Base-by-base conservation (phyloP, 2,888 invertebrate genomes). In the Cecidostiba fungosa region DNA sequence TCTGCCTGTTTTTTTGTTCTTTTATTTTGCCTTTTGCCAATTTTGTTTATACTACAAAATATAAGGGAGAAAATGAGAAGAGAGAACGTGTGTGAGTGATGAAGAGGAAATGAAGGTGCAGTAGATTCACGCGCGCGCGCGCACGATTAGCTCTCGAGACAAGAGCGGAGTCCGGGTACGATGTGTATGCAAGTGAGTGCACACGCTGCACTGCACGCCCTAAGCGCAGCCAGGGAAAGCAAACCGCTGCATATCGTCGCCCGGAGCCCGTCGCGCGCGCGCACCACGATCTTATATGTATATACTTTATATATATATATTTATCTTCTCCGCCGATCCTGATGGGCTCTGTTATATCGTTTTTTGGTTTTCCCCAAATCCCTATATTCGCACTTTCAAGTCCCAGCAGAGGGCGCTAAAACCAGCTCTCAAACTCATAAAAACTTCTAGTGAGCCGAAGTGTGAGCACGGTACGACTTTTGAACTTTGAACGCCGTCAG, bases 121-220 rank as follows among this genome's bases (percentile, higher is more conserved):
- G 50, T 50, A 50, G 6, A 50, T 50, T 50, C 50, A 19, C 50
- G 16, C 50, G n/a, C n/a, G n/a, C 47, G 47, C 47, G 50, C 4
- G 50, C 50, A 19, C 50, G 50, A 50, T 19, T 50, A 50, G 50
- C 50, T 50, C 50, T 50, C 50, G 50, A 50, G 50, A 50, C 50
- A 16, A 19, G 19, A 50, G 6, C 16, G 10, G 50, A 19, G 50
- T 50, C 50, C 23, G 54, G 54, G n/a, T 59, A 59, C 6, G 54
- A 59, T n/a, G 54, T 59, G 54, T 59, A n/a, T n/a, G 54, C 54
- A 23, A 23, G 73, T 59, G 62, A 76, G 74, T 69, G 47, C 54
- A 29, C 50, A 54, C 39, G 50, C 36, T 73, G 73, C 47, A 59
- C 32, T 32, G 19, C 12, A 59, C 50, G 32, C n/a, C 29, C 47